Evolutionary conservation across 2,113 vertebrate species (phyloP).

Genomic region (Hiodon alosoides): DNA sequence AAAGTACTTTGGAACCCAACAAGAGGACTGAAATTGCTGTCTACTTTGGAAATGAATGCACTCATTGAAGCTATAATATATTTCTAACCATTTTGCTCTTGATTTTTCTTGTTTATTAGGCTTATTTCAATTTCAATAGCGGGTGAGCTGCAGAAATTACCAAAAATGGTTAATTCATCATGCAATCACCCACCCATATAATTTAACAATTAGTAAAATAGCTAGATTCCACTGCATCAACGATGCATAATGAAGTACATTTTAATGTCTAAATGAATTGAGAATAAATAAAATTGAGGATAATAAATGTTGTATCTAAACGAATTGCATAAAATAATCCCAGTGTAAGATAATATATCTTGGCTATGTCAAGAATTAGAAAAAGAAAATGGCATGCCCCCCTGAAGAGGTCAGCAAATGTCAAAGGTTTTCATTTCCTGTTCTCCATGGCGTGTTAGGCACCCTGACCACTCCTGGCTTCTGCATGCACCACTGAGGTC

Average conservation of each 20-base stretch:
- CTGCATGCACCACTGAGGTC: conserved; percentile 21
- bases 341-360: conserved; percentile 12
- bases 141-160: conserved; percentile 44
- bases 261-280: conserved; percentile 64
- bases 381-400: conserved; percentile 46
- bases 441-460: conserved; percentile 66
- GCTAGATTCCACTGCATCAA: conserved; percentile 51
- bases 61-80: conserved; percentile 37
- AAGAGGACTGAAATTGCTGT: conserved; percentile 9
- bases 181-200: conserved; percentile 73
- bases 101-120: conserved; percentile 51
- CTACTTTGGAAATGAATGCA: conserved; percentile 9
- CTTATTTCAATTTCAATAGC: conserved; percentile 52
- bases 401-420: conserved; percentile 58
- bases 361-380: conserved; percentile 6
- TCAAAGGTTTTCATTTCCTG: conserved; percentile 24
- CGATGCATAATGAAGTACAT: conserved; percentile 47
- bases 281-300: conserved; percentile 45
- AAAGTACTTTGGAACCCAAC: too few species aligned
- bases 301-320: neutral
- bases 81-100: conserved; percentile 42
- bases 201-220: conserved; percentile 68
- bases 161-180: conserved; percentile 66
- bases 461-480: conserved; percentile 67
- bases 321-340: conserved; percentile 8